A percentile compares a stretch with the other conserved stretches of the same genome.
These are phyloP conservation scores for Temnothorax curvispinosus DNA, from an alignment of 1,140 invertebrate genomes.

Conservation along the genomic window DNA sequence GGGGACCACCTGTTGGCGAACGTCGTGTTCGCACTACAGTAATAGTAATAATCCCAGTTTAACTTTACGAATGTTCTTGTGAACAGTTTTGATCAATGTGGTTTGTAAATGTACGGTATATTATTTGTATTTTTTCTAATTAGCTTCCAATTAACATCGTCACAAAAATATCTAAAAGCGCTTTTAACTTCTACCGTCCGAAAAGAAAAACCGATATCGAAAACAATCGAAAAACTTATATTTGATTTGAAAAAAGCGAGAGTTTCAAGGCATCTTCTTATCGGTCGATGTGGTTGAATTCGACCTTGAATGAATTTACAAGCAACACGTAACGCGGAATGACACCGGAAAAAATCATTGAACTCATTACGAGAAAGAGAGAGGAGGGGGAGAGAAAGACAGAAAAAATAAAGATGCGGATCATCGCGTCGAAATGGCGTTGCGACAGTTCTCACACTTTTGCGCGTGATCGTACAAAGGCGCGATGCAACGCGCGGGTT, in stretches of 20 bases:
- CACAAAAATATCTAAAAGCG: neutral
- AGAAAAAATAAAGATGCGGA: neutral
- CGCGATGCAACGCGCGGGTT: slow-evolving; percentile 75
- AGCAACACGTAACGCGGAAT: neutral
- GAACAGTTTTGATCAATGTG: slow-evolving; percentile 3
- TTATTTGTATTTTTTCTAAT: neutral
- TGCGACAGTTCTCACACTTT: slow-evolving; percentile 73
- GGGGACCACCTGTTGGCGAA: slow-evolving; percentile 47
- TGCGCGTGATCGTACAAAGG: slow-evolving; percentile 48
- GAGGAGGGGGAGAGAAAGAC: neutral
- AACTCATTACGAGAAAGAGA: neutral
- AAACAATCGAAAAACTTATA: neutral
- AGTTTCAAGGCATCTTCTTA: neutral
- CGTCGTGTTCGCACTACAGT: neutral
- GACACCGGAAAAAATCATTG: slow-evolving; percentile 2
- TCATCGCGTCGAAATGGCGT: slow-evolving; percentile 26
- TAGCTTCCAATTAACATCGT: neutral
- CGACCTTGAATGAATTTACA: slow-evolving; percentile 9
- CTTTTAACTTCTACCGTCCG: neutral
- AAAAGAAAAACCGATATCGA: neutral
- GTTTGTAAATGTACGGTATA: too few species aligned
- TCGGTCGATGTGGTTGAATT: slow-evolving; percentile 4
- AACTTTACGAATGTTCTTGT: slow-evolving; percentile 42
- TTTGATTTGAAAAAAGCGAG: neutral
- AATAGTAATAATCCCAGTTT: slow-evolving; percentile 31